A percentile compares a stretch with the other conserved stretches of the same genome.
Evolutionary conservation across 2,888 invertebrate genomes (phyloP).

Genomic region (Sepioteuthis lessoniana): DNA sequence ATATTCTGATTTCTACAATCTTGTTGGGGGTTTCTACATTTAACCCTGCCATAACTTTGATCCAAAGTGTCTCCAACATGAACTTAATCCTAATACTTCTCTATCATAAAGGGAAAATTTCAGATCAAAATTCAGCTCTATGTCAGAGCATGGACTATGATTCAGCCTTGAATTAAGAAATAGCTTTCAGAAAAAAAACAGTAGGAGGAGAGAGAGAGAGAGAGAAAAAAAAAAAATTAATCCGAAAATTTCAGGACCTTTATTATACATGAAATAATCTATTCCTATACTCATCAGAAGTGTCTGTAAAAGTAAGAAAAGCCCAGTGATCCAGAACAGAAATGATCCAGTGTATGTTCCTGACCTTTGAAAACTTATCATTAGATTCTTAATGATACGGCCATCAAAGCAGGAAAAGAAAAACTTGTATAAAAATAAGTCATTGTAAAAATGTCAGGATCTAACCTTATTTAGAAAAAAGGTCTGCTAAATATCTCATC

Average conservation of each 20-base stretch:
- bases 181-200: too few species aligned
- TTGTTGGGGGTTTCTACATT: too few species aligned
- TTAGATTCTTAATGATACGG: neutral
- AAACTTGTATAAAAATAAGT: neutral
- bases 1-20: too few species aligned
- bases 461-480: neutral
- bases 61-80: too few species aligned
- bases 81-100: too few species aligned
- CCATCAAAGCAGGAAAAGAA: neutral
- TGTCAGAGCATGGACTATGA: too few species aligned
- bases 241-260: neutral
- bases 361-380: neutral
- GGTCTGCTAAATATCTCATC: neutral
- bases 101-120: too few species aligned
- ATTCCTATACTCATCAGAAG: neutral
- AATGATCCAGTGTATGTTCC: neutral
- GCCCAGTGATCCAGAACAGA: neutral
- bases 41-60: too few species aligned
- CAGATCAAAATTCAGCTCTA: too few species aligned
- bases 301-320: neutral
- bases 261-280: neutral
- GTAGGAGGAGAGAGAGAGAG: neutral
- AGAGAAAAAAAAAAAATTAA: neutral
- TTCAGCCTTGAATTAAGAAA: too few species aligned
- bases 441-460: neutral